Evolutionary conservation across 2,888 invertebrate genomes (phyloP).

Genomic region (Elegia similella): DNA sequence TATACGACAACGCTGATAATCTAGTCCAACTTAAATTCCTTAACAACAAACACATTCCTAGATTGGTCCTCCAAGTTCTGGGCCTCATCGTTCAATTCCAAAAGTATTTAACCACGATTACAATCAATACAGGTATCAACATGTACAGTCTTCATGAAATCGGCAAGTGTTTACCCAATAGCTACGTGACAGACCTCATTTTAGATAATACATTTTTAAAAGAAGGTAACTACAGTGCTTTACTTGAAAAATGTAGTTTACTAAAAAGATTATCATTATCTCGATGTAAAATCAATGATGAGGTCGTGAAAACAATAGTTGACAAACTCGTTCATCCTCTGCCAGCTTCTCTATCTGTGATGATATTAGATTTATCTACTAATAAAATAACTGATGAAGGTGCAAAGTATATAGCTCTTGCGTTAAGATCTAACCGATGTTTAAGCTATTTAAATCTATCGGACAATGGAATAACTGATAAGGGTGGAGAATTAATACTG

Average conservation of each 20-base stretch:
- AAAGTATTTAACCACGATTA: constrained; percentile 33
- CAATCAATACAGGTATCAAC: constrained; percentile 43
- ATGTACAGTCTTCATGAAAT: constrained; percentile 44
- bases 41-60: constrained; percentile 41
- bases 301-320: constrained; percentile 39
- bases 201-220: constrained; percentile 43
- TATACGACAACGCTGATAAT: constrained; percentile 38
- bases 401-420: constrained; percentile 39
- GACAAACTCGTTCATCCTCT: constrained; percentile 33
- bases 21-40: constrained; percentile 45
- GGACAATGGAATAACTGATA: constrained; percentile 50
- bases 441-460: constrained; percentile 54
- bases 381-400: constrained; percentile 57
- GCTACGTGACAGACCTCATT: constrained; percentile 50
- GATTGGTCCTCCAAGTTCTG: constrained; percentile 43
- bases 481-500: constrained; percentile 41
- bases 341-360: constrained; percentile 44
- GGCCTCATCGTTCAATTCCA: constrained; percentile 44
- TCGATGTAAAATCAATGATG: constrained; percentile 50
- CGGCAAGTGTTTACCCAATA: constrained; percentile 36
- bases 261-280: constrained; percentile 49
- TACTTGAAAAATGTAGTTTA: constrained; percentile 35
- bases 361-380: constrained; percentile 48
- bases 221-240: constrained; percentile 44
- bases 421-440: constrained; percentile 47